Percentiles rank a stretch among this genome's conserved stretches.
Conservation (phyloP, 2,888 invertebrate species). For the Clusia tigrina region DNA sequence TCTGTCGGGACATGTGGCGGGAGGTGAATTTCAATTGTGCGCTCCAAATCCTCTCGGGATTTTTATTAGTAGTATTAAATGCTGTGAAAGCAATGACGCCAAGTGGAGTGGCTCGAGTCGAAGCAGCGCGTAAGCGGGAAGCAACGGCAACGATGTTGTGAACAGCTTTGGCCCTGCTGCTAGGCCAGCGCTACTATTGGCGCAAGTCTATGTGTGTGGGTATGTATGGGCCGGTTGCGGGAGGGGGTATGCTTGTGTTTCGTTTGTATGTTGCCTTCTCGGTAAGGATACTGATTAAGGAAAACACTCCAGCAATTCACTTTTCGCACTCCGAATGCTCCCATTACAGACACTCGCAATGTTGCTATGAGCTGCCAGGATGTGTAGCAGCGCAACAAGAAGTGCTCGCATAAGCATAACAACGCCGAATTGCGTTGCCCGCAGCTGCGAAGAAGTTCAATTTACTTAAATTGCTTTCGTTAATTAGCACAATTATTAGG, state of each 20-base stretch:
- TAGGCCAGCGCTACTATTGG: too few relatives aligned
- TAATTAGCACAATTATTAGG: slow-evolving; percentile 42
- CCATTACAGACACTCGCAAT: not conserved
- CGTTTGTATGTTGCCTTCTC: slow-evolving; percentile 1
- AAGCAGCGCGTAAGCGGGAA: not conserved
- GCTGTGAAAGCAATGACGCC: slow-evolving; percentile 1
- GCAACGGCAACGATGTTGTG: not conserved
- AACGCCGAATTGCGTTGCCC: too few relatives aligned
- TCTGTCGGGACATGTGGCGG: slow-evolving; percentile 39
- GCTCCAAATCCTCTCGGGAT: slow-evolving; percentile 24
- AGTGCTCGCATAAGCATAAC: too few relatives aligned
- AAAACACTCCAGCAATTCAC: slow-evolving; percentile 43
- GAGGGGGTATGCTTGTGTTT: not conserved
- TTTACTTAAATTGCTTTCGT: slow-evolving; percentile 53
- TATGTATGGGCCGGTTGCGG: not conserved
- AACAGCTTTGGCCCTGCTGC: not conserved
- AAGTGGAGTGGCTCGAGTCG: slow-evolving; percentile 1
- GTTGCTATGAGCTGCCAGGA: not conserved
- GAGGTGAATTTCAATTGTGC: slow-evolving; percentile 11
- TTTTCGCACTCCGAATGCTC: slow-evolving; percentile 21
- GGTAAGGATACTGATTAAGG: slow-evolving; percentile 48
- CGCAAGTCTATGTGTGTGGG: not conserved
- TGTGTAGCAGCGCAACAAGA: not conserved
- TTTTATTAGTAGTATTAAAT: slow-evolving; percentile 28
- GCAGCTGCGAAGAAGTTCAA: slow-evolving; percentile 42